A percentile compares a stretch with the other conserved stretches of the same genome.
Conservation (phyloP, 2,113 vertebrate genomes). For the Diadophis punctatus region DNA sequence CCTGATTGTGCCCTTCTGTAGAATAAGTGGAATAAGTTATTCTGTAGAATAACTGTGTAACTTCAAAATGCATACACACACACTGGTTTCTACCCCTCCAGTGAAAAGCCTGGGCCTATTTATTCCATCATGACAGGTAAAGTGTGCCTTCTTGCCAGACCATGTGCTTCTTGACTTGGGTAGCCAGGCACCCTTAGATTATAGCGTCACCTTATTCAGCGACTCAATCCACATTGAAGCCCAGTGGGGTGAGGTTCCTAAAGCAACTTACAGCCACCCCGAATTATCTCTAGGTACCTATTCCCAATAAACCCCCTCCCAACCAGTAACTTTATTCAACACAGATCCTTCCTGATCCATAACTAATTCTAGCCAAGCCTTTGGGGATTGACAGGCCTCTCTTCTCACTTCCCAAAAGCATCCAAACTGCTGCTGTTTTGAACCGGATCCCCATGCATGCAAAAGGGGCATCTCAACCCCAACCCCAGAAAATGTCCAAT, state of each 20-base stretch:
- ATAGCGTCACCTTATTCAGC: not conserved
- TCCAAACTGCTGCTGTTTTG: not conserved
- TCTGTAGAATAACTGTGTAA: not conserved
- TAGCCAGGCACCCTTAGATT: not conserved
- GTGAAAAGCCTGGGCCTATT: not conserved
- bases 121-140: not conserved
- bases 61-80: not conserved
- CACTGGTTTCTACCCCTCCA: not conserved
- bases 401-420: not conserved
- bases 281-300: not conserved
- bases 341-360: not conserved
- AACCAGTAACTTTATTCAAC: not conserved
- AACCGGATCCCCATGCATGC: not conserved
- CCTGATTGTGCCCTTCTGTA: not conserved
- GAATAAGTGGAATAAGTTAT: not conserved
- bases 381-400: not conserved
- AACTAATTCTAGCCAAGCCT: not conserved
- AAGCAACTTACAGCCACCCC: not conserved
- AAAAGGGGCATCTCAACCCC: not conserved
- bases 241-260: no score
- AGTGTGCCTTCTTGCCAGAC: not conserved
- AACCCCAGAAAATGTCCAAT: not conserved
- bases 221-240: not conserved
- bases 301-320: fast-evolving
- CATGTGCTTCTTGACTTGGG: not conserved